Percentiles rank a stretch among this genome's conserved stretches.
Evolutionary conservation across 2,888 invertebrate species (phyloP).

Genomic region (Sipha maydis): DNA sequence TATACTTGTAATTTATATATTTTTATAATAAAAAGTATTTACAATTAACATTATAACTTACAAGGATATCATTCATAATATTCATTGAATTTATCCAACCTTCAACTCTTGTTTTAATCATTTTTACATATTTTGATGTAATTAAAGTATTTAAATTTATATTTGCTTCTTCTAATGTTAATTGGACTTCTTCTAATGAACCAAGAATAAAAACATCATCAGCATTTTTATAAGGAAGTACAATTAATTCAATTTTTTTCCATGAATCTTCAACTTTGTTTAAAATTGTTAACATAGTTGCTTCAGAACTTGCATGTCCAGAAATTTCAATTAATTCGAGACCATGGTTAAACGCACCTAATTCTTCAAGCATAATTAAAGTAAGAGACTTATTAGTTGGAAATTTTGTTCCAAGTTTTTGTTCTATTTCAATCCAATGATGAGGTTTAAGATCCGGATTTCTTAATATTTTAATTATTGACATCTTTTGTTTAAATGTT

Average conservation of each 20-base stretch:
- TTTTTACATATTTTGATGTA: conserved; percentile 69
- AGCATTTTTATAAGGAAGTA: conserved; percentile 81
- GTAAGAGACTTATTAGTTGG: conserved; percentile 74
- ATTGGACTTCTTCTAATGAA: conserved; percentile 85
- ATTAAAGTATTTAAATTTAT: conserved; percentile 89
- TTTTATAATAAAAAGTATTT: background rate
- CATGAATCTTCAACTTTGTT: conserved; percentile 87
- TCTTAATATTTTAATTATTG: conserved; percentile 81
- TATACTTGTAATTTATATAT: background rate
- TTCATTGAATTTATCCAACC: conserved; percentile 84
- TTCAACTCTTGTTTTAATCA: conserved; percentile 83
- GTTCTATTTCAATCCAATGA: conserved; percentile 87
- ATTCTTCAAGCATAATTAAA: conserved; percentile 76
- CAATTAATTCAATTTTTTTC: conserved; percentile 82
- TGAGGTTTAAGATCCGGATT: conserved; percentile 82
- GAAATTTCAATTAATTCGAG: conserved; percentile 86
- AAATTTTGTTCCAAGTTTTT: conserved; percentile 77
- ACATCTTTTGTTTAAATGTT: conserved; percentile 74
- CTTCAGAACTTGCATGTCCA: conserved; percentile 88
- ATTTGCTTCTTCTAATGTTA: conserved; percentile 84
- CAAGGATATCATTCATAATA: conserved; percentile 82
- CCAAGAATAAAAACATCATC: conserved; percentile 87
- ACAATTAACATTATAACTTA: conserved; percentile 66
- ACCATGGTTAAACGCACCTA: conserved; percentile 79
- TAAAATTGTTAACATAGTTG: conserved; percentile 81